Base-by-base conservation (phyloP, 2,113 vertebrate genomes). In the Cervus canadensis region DNA sequence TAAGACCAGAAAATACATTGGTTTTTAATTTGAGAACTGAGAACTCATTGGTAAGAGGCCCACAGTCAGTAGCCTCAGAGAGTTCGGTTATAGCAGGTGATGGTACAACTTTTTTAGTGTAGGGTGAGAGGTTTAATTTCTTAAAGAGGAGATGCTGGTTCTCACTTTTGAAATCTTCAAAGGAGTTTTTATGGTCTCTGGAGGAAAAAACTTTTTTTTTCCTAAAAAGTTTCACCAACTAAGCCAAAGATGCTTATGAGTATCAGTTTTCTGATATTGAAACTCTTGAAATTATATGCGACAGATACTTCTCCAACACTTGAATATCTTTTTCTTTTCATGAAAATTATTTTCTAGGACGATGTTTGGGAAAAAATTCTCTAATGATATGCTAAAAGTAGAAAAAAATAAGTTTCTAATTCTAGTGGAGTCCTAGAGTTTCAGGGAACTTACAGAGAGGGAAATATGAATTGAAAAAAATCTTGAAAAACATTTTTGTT, bases 21-120 rank as follows among this genome's bases (percentile, higher is more conserved):
- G 10, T 94, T 62, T 95, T 87, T 96, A 91, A 91, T 90, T 96
- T 52, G 62, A 91, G 45, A 60, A 45, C 33, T 57, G 60, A 89
- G 71, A 89, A 83, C 28, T 93, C 62, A 19, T 17, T 86, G 87
- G 50, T 60, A 89, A 97, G 54, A 82, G 40, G 10, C 56, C 59
- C 52, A 15, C 5, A 62, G 56, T 62, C 67, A 83, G 17, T 90
- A 76, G 82, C 79, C 76, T 90, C 50, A 71, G 50, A 60, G 81
- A 56, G 40, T 88, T 89, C 57, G 87, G 82, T 59, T 84, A 28
- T 59, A 59, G 45, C 79, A 54, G 52, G 79, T 81, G 87, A 62
- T 85, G 93, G 19, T 40, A 71, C 19, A 71, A 6, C n/a, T 6
- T 40, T 94, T 94, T 97, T 97, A 95, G 97, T 33, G 62, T 14